Evolutionary conservation across 2,888 invertebrate species (phyloP).

Genomic region (Ochropleura plecta): DNA sequence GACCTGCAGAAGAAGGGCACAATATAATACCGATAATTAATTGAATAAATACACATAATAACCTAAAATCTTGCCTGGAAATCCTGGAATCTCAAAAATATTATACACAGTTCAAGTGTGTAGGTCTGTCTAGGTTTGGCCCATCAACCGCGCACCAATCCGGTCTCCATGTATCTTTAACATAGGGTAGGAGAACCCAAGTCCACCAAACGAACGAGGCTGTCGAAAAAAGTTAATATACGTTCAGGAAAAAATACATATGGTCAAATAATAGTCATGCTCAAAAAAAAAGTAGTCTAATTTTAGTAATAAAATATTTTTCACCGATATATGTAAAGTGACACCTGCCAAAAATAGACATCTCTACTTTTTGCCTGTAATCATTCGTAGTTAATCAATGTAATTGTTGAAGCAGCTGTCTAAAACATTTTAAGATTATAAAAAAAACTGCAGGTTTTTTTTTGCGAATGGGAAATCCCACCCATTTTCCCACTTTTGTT

Average conservation of each 20-base stretch:
- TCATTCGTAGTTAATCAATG: slow-evolving; percentile 12
- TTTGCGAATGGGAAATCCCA: too few relatives aligned
- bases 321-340: not conserved
- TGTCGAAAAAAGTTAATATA: not conserved
- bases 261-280: not conserved
- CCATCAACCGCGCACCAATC: not conserved
- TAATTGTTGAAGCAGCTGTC: slow-evolving; percentile 36
- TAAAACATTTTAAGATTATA: slow-evolving; percentile 50
- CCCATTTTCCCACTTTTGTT: too few relatives aligned
- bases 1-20: not conserved
- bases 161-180: not conserved
- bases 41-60: not conserved
- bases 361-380: not conserved
- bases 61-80: not conserved
- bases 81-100: not conserved
- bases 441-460: not conserved
- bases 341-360: slow-evolving; percentile 14
- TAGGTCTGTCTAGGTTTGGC: not conserved
- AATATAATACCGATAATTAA: not conserved
- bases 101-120: not conserved
- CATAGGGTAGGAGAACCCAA: too few relatives aligned
- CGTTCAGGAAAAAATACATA: not conserved
- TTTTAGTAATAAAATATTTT: slow-evolving; percentile 2
- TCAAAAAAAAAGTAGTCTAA: not conserved
- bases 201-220: not conserved